Evolutionary conservation across 2,797 vertebrate species (phyloP), one percentile per base, ranked within the genome.

Genomic region (Esox lucius): DNA sequence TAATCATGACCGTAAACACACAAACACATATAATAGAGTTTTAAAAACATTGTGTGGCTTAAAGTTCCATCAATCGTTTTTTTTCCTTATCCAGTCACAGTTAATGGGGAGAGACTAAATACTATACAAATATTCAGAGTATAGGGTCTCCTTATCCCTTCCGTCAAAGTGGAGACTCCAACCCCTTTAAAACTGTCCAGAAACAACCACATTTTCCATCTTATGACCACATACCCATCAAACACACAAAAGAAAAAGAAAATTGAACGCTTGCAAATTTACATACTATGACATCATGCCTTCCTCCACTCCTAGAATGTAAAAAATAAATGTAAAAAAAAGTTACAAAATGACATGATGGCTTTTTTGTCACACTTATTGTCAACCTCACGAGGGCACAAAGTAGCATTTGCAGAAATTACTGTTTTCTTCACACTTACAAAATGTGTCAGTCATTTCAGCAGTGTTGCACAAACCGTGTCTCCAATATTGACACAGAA

Each of bases 281-380:
- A 82, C 75, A 77, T 81, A 87, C 86, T 68, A 86, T 87, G 87
- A 88, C 87, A 85, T 87, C 84, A 78, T 80, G 65, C 77, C 73
- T 72, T 64, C 74, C 79, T 28, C 67, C 77, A 66, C 28, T 28
- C 31, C 15, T 28, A 16, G 62, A 26, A 74, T 49, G 62, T 35
- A 15, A 28, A 68, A 66, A 61, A 64, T 9, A 80, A 46, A 42
- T n/a, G n/a, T 42, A 42, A 42, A 42, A 4, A 42, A 42, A 7
- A n/a, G n/a, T 7, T 2, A 42, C n/a, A 42, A 42, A 66, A 78
- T 64, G 70, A 80, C 22, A 71, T 75, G 62, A 53, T 5, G 71
- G 22, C 35, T 68, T 75, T 42, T 78, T 83, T 33, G 70, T 73
- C 31, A 71, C 71, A 75, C 64, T 74, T 75, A 79, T 66, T 74